Conservation (phyloP, 2,113 vertebrate species). For the Pachycephala philippinensis region DNA sequence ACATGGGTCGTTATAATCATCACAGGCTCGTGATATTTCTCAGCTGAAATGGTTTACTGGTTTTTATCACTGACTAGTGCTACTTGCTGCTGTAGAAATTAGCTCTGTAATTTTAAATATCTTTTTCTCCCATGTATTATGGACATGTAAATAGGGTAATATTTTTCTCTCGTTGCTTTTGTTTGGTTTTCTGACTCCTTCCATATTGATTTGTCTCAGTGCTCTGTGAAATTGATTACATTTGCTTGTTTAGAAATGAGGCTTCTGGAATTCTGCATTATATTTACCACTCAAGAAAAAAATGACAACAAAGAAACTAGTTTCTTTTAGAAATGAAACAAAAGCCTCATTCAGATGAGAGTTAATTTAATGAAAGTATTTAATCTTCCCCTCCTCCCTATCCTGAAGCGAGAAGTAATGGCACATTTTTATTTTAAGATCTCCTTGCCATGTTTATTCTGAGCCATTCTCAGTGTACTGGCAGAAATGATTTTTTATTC, state of each 20-base stretch:
- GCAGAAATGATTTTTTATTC: conserved; percentile 29
- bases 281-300: conserved; percentile 6
- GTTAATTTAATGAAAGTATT: conserved; percentile 59
- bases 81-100: conserved; percentile 9
- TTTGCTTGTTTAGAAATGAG: conserved; percentile 32
- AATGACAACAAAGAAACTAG: neutral
- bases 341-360: conserved; percentile 2
- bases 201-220: conserved; percentile 51
- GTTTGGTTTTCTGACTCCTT: conserved; percentile 35
- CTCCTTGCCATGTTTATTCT: conserved; percentile 33
- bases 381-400: conserved; percentile 35
- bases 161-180: conserved; percentile 17
- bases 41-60: conserved; percentile 1
- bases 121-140: neutral
- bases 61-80: conserved; percentile 9
- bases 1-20: neutral
- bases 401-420: neutral
- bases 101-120: conserved; percentile 36
- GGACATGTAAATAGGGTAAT: neutral
- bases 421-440: conserved; percentile 38
- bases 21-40: neutral
- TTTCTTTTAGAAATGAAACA: conserved; percentile 39
- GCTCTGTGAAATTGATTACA: conserved; percentile 27
- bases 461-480: conserved; percentile 19
- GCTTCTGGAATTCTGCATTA: conserved; percentile 28